A percentile compares a stretch with the other conserved stretches of the same genome.
Evolutionary conservation across 1,140 invertebrate genomes (phyloP).

Genomic region (Homarus americanus): DNA sequence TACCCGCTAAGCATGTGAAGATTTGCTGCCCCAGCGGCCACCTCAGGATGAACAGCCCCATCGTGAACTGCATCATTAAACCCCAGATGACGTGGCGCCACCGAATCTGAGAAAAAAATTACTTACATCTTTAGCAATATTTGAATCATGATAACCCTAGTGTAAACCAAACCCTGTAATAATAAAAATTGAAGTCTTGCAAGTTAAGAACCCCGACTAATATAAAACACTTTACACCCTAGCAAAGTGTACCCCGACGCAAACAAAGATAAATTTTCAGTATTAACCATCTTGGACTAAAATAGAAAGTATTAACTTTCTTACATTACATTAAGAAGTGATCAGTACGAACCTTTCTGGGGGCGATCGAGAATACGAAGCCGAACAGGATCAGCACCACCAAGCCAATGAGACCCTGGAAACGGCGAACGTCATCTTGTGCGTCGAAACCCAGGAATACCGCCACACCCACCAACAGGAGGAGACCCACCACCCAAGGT

Average conservation of each 20-base stretch:
- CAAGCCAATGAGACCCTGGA: constrained; percentile 84
- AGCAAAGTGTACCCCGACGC: not conserved
- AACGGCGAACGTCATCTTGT: constrained; percentile 73
- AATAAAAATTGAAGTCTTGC: not conserved
- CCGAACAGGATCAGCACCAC: constrained; percentile 79
- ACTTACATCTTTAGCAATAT: not conserved
- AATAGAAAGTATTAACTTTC: not conserved
- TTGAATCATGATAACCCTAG: not conserved
- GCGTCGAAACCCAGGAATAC: constrained; percentile 81
- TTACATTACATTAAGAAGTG: not conserved
- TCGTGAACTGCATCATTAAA: constrained; percentile 89
- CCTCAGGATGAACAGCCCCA: constrained; percentile 91
- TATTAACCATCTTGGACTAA: not conserved
- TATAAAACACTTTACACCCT: not conserved
- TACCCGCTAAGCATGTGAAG: constrained; percentile 89
- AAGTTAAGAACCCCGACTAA: not conserved
- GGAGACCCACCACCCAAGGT: constrained; percentile 13
- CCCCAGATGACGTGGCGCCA: constrained; percentile 91
- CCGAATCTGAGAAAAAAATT: constrained; percentile 80
- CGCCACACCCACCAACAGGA: constrained; percentile 77
- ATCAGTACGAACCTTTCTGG: constrained; percentile 78
- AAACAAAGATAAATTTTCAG: not conserved
- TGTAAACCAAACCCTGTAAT: not conserved
- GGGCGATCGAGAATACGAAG: constrained; percentile 83
- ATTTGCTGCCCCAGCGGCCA: constrained; percentile 87